Conservation (phyloP, 1,140 invertebrate species). For the Drosophila seguyi region DNA sequence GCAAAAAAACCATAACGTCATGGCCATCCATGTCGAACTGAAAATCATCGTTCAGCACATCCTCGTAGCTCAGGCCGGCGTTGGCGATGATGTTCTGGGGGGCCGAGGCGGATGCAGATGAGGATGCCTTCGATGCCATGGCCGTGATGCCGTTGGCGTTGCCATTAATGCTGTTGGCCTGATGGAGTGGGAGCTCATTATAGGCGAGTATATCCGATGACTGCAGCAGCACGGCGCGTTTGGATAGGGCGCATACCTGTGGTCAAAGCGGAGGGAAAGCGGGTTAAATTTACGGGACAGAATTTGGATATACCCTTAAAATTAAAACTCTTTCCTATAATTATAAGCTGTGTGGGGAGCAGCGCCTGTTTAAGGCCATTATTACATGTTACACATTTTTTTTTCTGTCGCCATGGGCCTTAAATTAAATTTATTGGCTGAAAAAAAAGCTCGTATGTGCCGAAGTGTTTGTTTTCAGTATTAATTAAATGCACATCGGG, state of each 20-base stretch:
- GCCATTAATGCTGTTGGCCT: slow-evolving; percentile 46
- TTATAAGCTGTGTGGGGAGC: not conserved
- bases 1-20: slow-evolving; percentile 99
- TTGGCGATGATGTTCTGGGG: slow-evolving; percentile 81
- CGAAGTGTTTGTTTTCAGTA: slow-evolving; percentile 65
- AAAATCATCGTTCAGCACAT: slow-evolving; percentile 94
- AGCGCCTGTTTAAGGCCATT: slow-evolving; percentile 41
- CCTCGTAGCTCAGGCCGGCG: slow-evolving; percentile 91
- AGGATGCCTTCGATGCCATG: slow-evolving; percentile 23
- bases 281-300: slow-evolving; percentile 24
- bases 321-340: not conserved
- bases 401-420: slow-evolving; percentile 34
- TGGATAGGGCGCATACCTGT: slow-evolving; percentile 90
- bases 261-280: slow-evolving; percentile 34
- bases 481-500: slow-evolving; percentile 77
- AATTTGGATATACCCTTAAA: not conserved
- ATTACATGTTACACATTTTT: slow-evolving; percentile 58
- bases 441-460: slow-evolving; percentile 33
- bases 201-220: slow-evolving; percentile 79
- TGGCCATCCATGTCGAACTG: slow-evolving; percentile 95
- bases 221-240: slow-evolving; percentile 86
- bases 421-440: slow-evolving; percentile 74
- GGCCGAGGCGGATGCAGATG: slow-evolving; percentile 49
- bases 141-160: slow-evolving; percentile 55
- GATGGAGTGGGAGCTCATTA: slow-evolving; percentile 75